Evolutionary conservation across 2,888 invertebrate species (phyloP), one percentile per base, ranked within the genome.

Genomic region (Gymnocheta viridis): DNA sequence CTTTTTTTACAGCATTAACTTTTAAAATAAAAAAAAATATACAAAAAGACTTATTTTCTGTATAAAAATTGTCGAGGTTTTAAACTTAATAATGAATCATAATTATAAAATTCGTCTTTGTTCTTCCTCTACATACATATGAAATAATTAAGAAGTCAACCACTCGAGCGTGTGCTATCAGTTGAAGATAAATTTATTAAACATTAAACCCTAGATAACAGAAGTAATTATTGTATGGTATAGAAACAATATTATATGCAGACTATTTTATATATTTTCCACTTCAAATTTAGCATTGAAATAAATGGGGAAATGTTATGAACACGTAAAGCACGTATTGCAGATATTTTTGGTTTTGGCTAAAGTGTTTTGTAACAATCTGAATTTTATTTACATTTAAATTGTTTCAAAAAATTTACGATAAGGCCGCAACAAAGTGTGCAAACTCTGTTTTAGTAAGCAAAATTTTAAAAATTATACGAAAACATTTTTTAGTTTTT

Each of bases 201-300:
- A 66, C 73, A 67, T 72, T 67, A 82, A 82, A 67, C 67, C 67
- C 49, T 67, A 67, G 77, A 82, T 73, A 78, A 78, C 22, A 27
- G 32, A 54, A 73, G 32, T 19, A 66, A 56, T 54, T 60, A 44
- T 38, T 74, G n/a, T 44, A 19, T 54, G 54, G 29, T 24, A 74
- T 22, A 22, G 4, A 54, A 56, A 76, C 0, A 47, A 56, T 47
- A 17, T 67, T 35, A 29, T 66, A 76, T 35, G 62, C 47, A 77
- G 70, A 77, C 44, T 51, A 64, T 44, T 64, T 17, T 35, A 44
- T 54, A 22, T 32, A 19, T 27, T 64, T 51, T 51, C 35, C 22
- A 47, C 54, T 49, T 54, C 10, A n/a, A 58, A 51, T 51, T 73
- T 56, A 58, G 58, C 72, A 73, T 73, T 81, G 58, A 47, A 49